These are phyloP conservation scores for Dolichotis patagonum DNA, from an alignment of 2,113 vertebrate species.

Conservation along the genomic window DNA sequence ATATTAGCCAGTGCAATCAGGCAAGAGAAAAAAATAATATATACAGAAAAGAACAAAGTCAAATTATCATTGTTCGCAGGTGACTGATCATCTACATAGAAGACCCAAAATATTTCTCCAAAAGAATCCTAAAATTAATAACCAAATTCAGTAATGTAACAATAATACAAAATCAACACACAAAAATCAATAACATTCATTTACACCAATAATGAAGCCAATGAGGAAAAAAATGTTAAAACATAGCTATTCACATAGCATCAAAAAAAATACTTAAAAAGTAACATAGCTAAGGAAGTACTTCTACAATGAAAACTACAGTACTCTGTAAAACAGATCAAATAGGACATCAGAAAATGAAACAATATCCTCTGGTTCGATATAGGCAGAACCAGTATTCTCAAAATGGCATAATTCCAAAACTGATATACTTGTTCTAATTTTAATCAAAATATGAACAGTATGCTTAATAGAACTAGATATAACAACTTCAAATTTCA, in stretches of 20 bases:
- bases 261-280: background rate
- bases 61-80: background rate
- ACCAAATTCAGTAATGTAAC: background rate
- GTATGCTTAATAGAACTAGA: background rate
- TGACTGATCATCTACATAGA: background rate
- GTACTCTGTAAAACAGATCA: background rate
- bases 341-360: background rate
- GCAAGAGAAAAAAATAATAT: background rate
- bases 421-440: background rate
- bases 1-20: background rate
- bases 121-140: background rate
- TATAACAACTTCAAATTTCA: background rate
- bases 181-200: background rate
- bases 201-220: background rate
- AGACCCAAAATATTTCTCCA: background rate
- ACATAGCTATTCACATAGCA: background rate
- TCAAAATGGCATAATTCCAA: background rate
- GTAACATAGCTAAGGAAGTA: background rate
- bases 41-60: background rate
- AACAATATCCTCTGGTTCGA: background rate
- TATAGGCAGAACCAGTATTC: background rate
- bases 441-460: background rate
- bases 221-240: background rate
- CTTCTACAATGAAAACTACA: background rate
- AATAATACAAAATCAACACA: background rate